Evolutionary conservation across 1,140 invertebrate species (phyloP).

Genomic region (Tribolium madens): DNA sequence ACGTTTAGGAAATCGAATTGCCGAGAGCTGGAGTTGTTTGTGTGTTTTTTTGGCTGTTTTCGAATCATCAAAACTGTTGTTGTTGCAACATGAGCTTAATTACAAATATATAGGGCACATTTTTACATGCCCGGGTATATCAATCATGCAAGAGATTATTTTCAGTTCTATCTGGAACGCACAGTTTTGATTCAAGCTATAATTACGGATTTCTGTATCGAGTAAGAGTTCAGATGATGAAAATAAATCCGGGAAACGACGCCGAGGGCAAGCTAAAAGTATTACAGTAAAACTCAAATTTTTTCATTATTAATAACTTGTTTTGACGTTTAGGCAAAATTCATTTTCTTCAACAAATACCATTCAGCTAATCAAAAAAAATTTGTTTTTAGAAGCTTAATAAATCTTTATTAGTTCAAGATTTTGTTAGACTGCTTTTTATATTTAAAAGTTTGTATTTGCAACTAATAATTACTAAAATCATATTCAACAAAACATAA

Average conservation of each 20-base stretch:
- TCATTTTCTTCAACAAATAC: no score
- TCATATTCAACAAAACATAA: no score
- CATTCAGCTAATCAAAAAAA: no score
- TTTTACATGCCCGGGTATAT: slow-evolving; percentile 12
- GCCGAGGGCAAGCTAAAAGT: neutral
- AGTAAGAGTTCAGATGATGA: neutral
- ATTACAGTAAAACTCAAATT: neutral
- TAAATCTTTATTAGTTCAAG: no score
- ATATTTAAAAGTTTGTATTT: no score
- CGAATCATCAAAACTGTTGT: slow-evolving; percentile 26
- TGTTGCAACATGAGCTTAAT: slow-evolving; percentile 16
- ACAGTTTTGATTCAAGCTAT: neutral
- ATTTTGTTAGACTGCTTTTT: no score
- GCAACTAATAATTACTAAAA: no score
- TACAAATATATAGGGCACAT: slow-evolving; percentile 14
- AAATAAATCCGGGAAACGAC: neutral
- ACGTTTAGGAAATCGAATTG: slow-evolving; percentile 9
- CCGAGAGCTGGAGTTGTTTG: neutral
- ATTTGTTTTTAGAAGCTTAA: no score
- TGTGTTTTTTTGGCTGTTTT: slow-evolving; percentile 8
- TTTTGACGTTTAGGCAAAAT: no score
- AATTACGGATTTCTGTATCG: neutral
- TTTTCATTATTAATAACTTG: neutral
- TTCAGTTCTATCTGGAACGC: neutral
- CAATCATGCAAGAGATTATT: slow-evolving; percentile 18